phyloP scores from a whole-genome alignment of 2,888 invertebrate genomes.

The Metacarcinus magister region DNA sequence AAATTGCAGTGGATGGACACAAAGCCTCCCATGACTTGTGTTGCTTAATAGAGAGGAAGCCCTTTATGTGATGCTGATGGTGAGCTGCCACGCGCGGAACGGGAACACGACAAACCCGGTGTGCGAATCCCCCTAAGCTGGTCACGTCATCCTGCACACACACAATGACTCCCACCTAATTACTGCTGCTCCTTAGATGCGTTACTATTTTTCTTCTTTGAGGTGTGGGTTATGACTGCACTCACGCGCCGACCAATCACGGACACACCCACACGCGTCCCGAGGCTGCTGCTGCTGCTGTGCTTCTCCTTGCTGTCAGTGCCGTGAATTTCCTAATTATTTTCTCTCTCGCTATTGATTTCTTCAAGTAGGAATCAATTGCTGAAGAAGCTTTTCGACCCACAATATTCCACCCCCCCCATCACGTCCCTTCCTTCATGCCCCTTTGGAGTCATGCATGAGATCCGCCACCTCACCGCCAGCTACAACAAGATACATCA shows the following conservation, averaged over 20 bases:
- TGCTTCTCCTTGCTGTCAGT: not conserved
- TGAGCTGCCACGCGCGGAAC: not conserved
- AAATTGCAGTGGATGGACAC: not conserved
- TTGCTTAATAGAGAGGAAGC: not conserved
- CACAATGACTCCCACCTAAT: not conserved
- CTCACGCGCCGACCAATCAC: not conserved
- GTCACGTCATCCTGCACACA: not conserved
- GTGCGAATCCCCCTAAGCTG: not conserved
- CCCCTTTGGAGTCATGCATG: not conserved
- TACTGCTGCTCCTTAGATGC: not conserved
- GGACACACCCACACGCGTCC: not conserved
- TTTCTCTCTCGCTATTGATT: not conserved
- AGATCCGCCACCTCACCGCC: not conserved
- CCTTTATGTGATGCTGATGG: not conserved
- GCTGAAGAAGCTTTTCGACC: too few species aligned
- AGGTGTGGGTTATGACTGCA: not conserved
- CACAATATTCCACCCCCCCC: not conserved
- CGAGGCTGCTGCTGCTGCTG: not conserved
- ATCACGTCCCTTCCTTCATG: not conserved
- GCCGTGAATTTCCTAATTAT: not conserved
- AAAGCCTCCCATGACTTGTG: not conserved
- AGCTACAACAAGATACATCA: not conserved
- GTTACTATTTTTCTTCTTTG: not conserved
- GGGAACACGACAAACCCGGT: not conserved
- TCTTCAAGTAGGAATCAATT: not conserved